Conservation (phyloP, 2,797 vertebrate genomes). For the Malurus splendens region DNA sequence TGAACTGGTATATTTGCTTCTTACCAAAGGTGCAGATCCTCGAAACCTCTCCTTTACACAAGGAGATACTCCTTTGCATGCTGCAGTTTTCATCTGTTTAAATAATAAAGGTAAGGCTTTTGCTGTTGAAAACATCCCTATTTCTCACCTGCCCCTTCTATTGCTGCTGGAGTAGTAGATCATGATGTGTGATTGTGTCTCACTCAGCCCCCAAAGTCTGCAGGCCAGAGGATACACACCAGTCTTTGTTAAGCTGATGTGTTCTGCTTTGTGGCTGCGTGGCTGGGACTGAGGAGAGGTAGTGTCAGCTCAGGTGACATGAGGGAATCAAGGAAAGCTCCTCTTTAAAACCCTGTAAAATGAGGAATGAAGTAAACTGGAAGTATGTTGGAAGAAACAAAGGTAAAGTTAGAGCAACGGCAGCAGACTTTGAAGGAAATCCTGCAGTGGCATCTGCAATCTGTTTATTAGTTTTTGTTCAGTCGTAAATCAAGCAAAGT, state of each 20-base stretch:
- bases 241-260: background rate
- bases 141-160: background rate
- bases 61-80: constrained; percentile 77
- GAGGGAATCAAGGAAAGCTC: background rate
- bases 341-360: background rate
- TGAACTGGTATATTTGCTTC: constrained; percentile 64
- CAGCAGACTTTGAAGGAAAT: background rate
- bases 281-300: background rate
- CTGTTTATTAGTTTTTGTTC: background rate
- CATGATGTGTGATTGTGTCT: background rate
- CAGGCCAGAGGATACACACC: background rate
- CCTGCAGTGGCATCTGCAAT: background rate
- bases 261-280: background rate
- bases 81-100: constrained; percentile 70
- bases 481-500: background rate
- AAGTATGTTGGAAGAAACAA: background rate
- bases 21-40: constrained; percentile 70
- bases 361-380: background rate
- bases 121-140: background rate
- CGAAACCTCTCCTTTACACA: constrained; percentile 11
- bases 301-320: background rate
- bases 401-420: background rate
- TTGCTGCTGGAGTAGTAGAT: background rate
- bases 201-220: background rate
- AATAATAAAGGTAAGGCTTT: constrained; percentile 62